Percentiles rank a stretch among this genome's conserved stretches.
phyloP scores from a whole-genome alignment of 2,888 invertebrate species.

The Apotomis capreana region DNA sequence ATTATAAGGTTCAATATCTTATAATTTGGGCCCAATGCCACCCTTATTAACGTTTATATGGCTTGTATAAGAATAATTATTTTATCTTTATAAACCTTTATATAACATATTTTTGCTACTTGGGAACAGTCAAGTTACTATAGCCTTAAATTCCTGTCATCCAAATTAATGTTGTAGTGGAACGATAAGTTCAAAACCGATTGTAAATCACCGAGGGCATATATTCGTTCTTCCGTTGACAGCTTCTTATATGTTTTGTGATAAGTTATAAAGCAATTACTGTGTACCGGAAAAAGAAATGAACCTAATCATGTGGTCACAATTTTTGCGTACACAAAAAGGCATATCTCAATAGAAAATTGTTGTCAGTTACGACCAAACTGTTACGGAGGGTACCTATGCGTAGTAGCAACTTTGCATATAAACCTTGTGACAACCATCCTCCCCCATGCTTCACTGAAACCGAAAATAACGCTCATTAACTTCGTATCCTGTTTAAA shows the following conservation, averaged over 20 bases:
- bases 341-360: background rate
- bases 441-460: background rate
- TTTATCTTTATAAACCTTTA: too few relatives aligned
- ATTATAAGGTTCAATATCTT: too few relatives aligned
- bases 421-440: slow-evolving; percentile 6
- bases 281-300: slow-evolving; percentile 16
- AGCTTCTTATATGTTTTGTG: background rate
- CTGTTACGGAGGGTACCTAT: background rate
- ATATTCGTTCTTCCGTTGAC: background rate
- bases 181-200: background rate
- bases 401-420: slow-evolving; percentile 3
- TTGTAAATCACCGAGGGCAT: background rate
- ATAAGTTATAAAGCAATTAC: slow-evolving; percentile 2
- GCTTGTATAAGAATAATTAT: too few relatives aligned
- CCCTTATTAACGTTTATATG: too few relatives aligned
- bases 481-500: background rate
- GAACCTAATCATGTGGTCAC: slow-evolving; percentile 9
- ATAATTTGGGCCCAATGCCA: too few relatives aligned
- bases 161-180: too few relatives aligned
- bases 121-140: too few relatives aligned
- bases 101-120: too few relatives aligned
- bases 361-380: background rate
- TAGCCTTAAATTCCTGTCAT: too few relatives aligned
- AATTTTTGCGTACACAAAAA: background rate
- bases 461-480: background rate